Evolutionary conservation across 1,140 invertebrate species (phyloP), one percentile per base, ranked within the genome.

Genomic region (Neodiprion virginianus): DNA sequence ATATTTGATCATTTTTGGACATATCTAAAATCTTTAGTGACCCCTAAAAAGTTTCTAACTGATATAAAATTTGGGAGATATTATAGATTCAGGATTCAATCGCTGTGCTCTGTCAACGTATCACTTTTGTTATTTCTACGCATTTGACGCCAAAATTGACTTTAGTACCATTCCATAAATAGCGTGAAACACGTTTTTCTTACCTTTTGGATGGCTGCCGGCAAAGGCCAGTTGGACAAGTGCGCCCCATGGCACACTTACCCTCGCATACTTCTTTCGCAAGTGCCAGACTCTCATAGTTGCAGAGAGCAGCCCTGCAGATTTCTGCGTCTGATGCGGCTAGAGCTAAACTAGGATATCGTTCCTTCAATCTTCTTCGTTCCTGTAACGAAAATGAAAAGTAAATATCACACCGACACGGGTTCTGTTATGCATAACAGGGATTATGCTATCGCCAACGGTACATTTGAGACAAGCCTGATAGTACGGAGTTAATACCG

Each of bases 241-340:
- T 91, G 79, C 95, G 90, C n/a, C 94, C 94, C 89, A 95, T 92
- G 8, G 93, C 90, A 85, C 95, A 97, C 82, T 94, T 93, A 49
- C 95, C 95, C 84, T 96, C 95, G 87, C 95, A 97, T 76, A 96
- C 94, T 79, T 95, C 93, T 49, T 91, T 89, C 47, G 94, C 92
- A 73, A 92, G 90, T 8, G 96, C 89, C 80, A 96, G 90, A 70
- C 93, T 93, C 82, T 96, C 94, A 83, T 96, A 97, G 74, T 93
- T 94, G 78, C 93, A 92, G 28, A 97, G 89, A 83, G 96, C 94
- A 5, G 92, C 84, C 10, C 91, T 90, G 77, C 95, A 97, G 73
- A 94, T 92, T 48, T 94, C 91, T 67, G 94, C 91, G 84, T 98
- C 96, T 65, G 90, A 90, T 77, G 92, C 91, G 7, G 92, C 88